Evolutionary conservation across 2,888 invertebrate genomes (phyloP).

Genomic region (Cheilosia vulpina): DNA sequence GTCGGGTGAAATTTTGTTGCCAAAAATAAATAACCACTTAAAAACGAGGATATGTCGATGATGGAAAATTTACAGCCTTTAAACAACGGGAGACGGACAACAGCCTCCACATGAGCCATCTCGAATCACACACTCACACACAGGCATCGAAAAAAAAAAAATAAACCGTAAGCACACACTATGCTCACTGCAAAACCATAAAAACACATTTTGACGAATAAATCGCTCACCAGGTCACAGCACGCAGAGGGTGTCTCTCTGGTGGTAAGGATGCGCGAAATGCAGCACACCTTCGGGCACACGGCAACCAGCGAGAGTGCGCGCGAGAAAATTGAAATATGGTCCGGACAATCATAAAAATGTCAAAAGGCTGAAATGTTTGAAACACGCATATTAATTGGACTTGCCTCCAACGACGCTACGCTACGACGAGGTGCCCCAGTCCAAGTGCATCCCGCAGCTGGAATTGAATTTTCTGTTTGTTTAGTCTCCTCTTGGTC

Average conservation of each 20-base stretch:
- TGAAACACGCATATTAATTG: constrained; percentile 76
- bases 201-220: constrained; percentile 75
- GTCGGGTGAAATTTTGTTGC: constrained; percentile 59
- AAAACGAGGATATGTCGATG: constrained; percentile 70
- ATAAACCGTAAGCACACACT: constrained; percentile 30
- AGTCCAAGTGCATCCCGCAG: constrained; percentile 19
- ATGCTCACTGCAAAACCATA: constrained; percentile 46
- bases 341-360: constrained; percentile 75
- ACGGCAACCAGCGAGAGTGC: constrained; percentile 9
- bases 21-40: constrained; percentile 58
- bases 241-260: constrained; percentile 69
- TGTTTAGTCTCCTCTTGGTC: constrained; percentile 59
- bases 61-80: constrained; percentile 73
- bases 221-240: constrained; percentile 73
- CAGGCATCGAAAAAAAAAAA: constrained; percentile 7
- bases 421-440: constrained; percentile 41
- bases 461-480: constrained; percentile 67
- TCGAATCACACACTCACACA: constrained; percentile 20
- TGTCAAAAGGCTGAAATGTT: constrained; percentile 75
- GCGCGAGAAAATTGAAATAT: constrained; percentile 73
- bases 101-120: constrained; percentile 67
- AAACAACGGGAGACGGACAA: constrained; percentile 74
- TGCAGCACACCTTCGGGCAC: constrained; percentile 62
- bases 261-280: constrained; percentile 62
- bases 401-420: constrained; percentile 75